phyloP scores from a whole-genome alignment of 1,140 invertebrate species.

The Campoletis sonorensis region DNA sequence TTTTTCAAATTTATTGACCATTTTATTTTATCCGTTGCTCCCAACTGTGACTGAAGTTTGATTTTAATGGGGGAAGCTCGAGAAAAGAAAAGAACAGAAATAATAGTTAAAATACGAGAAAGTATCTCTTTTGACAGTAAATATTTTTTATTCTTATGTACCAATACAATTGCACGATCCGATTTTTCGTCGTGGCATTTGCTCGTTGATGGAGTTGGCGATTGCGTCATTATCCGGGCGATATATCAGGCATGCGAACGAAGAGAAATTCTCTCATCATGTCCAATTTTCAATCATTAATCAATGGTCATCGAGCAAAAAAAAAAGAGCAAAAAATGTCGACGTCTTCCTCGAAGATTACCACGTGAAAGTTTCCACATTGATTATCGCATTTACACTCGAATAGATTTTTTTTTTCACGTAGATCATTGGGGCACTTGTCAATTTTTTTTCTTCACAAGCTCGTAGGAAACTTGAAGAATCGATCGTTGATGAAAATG shows the following conservation, averaged over 20 bases:
- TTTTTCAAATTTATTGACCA: not conserved
- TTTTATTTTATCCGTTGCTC: too few species aligned
- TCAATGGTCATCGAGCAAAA: not conserved
- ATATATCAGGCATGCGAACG: conserved; percentile 24
- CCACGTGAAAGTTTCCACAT: not conserved
- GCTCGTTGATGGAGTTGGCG: conserved; percentile 65
- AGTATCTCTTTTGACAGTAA: too few species aligned
- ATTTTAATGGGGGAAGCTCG: too few species aligned
- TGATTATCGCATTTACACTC: not conserved
- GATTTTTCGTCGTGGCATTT: conserved; percentile 66
- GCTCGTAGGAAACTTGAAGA: too few species aligned
- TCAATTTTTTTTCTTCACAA: too few species aligned
- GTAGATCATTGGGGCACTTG: too few species aligned
- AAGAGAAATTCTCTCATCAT: not conserved
- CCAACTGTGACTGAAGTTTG: too few species aligned
- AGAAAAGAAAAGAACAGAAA: too few species aligned
- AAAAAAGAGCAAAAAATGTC: not conserved
- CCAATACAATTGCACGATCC: conserved; percentile 64
- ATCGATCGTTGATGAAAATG: too few species aligned
- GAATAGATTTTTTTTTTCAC: too few species aligned
- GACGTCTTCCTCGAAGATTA: not conserved
- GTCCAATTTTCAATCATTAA: not conserved
- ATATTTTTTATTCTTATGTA: conserved; percentile 48
- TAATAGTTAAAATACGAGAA: too few species aligned
- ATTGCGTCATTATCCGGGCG: conserved; percentile 71